Conservation (phyloP, 2,888 invertebrate species). For the Monochamus alternatus region DNA sequence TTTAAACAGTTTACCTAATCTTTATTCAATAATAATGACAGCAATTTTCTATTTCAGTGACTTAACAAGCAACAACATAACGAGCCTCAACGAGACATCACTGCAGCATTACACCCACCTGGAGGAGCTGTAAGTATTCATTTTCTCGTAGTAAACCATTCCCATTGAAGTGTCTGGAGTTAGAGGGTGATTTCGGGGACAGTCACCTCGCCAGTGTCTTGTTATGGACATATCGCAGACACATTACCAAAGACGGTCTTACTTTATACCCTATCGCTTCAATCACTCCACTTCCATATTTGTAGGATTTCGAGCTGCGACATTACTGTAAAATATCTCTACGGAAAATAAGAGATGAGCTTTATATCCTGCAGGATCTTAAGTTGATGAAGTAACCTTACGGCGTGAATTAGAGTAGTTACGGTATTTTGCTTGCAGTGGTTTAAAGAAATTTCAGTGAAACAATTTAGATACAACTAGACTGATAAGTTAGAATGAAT, state of each 20-base stretch:
- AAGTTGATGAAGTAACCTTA: too few species aligned
- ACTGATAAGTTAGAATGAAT: too few species aligned
- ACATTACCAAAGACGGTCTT: conserved; percentile 60
- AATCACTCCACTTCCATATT: conserved; percentile 48
- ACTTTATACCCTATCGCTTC: conserved; percentile 55
- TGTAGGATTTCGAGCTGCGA: conserved; percentile 14
- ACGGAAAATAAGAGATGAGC: background rate
- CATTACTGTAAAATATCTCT: conserved; percentile 1
- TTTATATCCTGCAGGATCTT: background rate
- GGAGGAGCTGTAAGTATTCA: conserved; percentile 82
- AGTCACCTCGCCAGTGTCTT: conserved; percentile 51
- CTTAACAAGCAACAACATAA: conserved; percentile 87
- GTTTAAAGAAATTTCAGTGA: too few species aligned
- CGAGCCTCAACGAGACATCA: conserved; percentile 80
- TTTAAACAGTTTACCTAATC: too few species aligned
- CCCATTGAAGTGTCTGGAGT: background rate
- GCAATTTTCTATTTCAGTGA: conserved; percentile 77
- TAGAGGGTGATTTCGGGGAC: conserved; percentile 35
- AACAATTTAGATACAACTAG: too few species aligned
- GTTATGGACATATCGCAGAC: conserved; percentile 60
- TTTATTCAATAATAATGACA: background rate
- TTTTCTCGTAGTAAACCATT: conserved; percentile 26
- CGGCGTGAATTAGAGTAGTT: too few species aligned
- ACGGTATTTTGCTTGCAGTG: too few species aligned
- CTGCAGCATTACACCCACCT: conserved; percentile 79